These are phyloP conservation scores for Crioceris asparagi DNA, from an alignment of 2,888 invertebrate genomes.

Conservation along the genomic window DNA sequence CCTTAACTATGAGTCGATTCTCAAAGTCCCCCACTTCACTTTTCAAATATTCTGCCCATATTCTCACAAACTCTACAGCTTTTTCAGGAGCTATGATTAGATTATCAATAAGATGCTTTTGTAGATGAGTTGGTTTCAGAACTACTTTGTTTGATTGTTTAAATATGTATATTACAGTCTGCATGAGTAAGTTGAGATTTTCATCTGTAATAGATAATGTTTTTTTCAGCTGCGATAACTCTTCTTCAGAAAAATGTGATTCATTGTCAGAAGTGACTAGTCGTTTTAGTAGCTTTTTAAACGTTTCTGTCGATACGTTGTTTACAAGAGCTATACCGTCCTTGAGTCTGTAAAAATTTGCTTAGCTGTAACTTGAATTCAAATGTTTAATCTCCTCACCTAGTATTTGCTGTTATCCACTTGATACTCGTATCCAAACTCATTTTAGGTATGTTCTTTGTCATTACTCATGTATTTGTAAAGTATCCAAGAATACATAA, in stretches of 20 bases:
- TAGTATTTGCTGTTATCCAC: too few relatives aligned
- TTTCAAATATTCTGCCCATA: slow-evolving; percentile 44
- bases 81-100: slow-evolving; percentile 42
- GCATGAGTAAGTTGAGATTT: slow-evolving; percentile 24
- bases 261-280: slow-evolving; percentile 21
- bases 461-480: too few relatives aligned
- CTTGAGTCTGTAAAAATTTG: slow-evolving; percentile 29
- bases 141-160: slow-evolving; percentile 43
- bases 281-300: slow-evolving; percentile 24
- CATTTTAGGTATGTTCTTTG: too few relatives aligned
- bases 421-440: too few relatives aligned
- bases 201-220: slow-evolving; percentile 23
- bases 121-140: slow-evolving; percentile 44
- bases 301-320: slow-evolving; percentile 24
- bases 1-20: slow-evolving; percentile 39
- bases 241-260: slow-evolving; percentile 24
- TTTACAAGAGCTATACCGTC: slow-evolving; percentile 29
- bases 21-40: slow-evolving; percentile 41
- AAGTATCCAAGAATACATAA: too few relatives aligned
- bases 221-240: slow-evolving; percentile 26
- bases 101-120: slow-evolving; percentile 41
- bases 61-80: slow-evolving; percentile 43
- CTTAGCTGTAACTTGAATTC: too few relatives aligned
- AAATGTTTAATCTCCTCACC: too few relatives aligned
- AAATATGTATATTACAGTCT: slow-evolving; percentile 35